phyloP scores from a whole-genome alignment of 2,888 invertebrate species.

The Drosophila macrospina region DNA sequence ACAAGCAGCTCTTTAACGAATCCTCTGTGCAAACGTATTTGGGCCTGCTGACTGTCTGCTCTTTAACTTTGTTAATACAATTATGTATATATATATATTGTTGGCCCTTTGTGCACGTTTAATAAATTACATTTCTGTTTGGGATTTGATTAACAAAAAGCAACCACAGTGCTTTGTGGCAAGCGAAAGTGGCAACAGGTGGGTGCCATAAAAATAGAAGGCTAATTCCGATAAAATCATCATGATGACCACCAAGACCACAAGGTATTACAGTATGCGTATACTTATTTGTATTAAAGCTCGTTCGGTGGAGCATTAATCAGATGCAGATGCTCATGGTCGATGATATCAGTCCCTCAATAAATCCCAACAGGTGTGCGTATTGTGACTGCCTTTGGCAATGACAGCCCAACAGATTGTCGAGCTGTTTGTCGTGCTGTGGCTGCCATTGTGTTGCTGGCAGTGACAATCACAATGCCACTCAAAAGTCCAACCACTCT shows the following conservation, averaged over 20 bases:
- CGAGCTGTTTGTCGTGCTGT: slow-evolving; percentile 16
- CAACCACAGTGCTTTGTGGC: slow-evolving; percentile 12
- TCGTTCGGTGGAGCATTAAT: slow-evolving; percentile 17
- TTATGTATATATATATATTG: slow-evolving; percentile 1
- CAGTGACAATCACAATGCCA: slow-evolving; percentile 62
- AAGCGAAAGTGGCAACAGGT: slow-evolving; percentile 62
- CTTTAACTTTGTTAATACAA: slow-evolving; percentile 23
- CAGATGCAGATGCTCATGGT: slow-evolving; percentile 36
- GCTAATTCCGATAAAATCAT: slow-evolving; percentile 13
- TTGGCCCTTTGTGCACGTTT: slow-evolving; percentile 47
- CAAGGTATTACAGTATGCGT: slow-evolving; percentile 11
- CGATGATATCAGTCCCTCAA: slow-evolving; percentile 8
- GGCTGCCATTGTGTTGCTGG: slow-evolving; percentile 50
- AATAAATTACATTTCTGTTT: slow-evolving; percentile 64
- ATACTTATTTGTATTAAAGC: slow-evolving; percentile 7
- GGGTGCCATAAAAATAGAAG: slow-evolving; percentile 26
- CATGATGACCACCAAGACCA: slow-evolving; percentile 7
- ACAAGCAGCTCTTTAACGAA: slow-evolving; percentile 42
- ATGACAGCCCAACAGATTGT: slow-evolving; percentile 55
- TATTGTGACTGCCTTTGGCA: slow-evolving; percentile 41
- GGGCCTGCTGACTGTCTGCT: slow-evolving; percentile 32
- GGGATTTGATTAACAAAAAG: slow-evolving; percentile 58
- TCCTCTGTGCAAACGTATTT: slow-evolving; percentile 56
- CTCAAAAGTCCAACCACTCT: slow-evolving; percentile 30
- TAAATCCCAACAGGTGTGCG: slow-evolving; percentile 50